Evolutionary conservation across 2,888 invertebrate genomes (phyloP), one percentile per base, ranked within the genome.

Genomic region (Seladonia tumulorum): DNA sequence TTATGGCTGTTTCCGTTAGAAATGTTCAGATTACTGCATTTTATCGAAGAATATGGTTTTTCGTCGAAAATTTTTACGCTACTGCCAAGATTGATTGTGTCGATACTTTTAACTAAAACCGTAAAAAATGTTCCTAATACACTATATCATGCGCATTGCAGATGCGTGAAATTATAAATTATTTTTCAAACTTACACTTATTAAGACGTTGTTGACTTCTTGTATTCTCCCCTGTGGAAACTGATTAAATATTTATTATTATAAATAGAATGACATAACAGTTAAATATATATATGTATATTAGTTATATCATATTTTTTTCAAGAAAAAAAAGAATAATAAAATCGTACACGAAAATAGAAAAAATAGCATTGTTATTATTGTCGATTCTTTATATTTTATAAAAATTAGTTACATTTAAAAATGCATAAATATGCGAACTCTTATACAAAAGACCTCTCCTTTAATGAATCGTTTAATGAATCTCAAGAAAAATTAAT

Each of bases 51-150:
- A 39, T 77, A 60, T 3, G 18, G 29, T 60, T 82, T 84, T 47
- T 95, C 95, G n/a, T 96, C 95, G 87, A 97, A 96, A 88, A 97
- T 96, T 87, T 96, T 96, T n/a, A 96, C 95, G 16, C 96, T 96
- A 91, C 97, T 97, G 60, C 96, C 96, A 80, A 97, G 95, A 94
- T 96, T 96, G 8, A 96, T 95, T 0, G 93, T 93, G 92, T 96
- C 96, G 87, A 96, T 94, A 71, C 92, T 93, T 86, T 85, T 91
- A 42, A 85, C 94, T 93, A 49, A 39, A 81, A 81, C n/a, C 73
- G 29, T 74, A 45, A 49, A 42, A 22, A 49, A 7, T 63, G 63
- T 2, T 70, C 42, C 14, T n/a, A 14, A n/a, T 12, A 63, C 5
- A 12, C 12, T 5, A 42, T 42, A 14, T 39, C 14, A n/a, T 42